Conservation (phyloP, 2,888 invertebrate species). For the Dryobota labecula region DNA sequence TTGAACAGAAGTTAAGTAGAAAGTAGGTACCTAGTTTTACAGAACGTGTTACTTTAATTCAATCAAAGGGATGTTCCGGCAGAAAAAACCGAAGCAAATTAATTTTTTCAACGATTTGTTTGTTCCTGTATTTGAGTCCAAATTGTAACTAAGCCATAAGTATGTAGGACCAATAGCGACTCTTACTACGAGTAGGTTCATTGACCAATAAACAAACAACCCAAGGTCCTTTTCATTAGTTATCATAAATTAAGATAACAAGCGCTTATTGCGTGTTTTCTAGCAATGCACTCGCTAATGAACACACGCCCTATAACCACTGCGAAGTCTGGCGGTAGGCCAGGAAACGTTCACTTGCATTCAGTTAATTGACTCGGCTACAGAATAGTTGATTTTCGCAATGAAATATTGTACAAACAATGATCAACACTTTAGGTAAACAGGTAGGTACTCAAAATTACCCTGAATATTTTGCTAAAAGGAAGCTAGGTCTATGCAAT, state of each 20-base stretch:
- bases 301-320: slow-evolving; percentile 38
- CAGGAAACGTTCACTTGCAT: slow-evolving; percentile 44
- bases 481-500: too few relatives aligned
- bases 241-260: slow-evolving; percentile 2
- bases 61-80: neutral
- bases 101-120: neutral
- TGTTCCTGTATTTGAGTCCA: neutral
- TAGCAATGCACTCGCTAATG: slow-evolving; percentile 37
- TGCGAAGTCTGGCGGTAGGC: slow-evolving; percentile 47
- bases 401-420: slow-evolving; percentile 18
- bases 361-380: slow-evolving; percentile 48
- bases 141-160: neutral
- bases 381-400: slow-evolving; percentile 23
- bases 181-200: neutral
- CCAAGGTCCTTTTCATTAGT: neutral
- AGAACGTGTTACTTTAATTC: neutral
- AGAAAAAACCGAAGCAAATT: neutral
- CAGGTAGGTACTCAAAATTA: neutral
- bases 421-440: neutral
- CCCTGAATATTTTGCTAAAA: neutral
- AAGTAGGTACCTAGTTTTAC: neutral
- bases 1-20: neutral
- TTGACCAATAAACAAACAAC: neutral
- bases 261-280: slow-evolving; percentile 1
- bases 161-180: neutral